These are phyloP conservation scores for Eupeodes latifasciatus DNA, from an alignment of 2,888 invertebrate genomes.

Conservation along the genomic window DNA sequence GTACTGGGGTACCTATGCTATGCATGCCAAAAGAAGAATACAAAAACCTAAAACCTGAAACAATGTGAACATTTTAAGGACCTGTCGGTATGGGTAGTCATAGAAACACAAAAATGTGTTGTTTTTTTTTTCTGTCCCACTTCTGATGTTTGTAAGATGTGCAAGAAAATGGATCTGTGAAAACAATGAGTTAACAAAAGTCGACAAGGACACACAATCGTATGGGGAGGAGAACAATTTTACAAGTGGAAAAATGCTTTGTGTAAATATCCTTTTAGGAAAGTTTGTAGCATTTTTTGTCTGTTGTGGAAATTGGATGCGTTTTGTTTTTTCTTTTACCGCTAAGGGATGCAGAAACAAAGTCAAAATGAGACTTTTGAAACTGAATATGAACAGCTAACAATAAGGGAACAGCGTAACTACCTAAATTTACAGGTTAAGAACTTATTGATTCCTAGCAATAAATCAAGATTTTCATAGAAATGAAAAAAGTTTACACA, in stretches of 20 bases:
- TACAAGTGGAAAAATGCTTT: not conserved
- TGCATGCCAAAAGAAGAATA: not conserved
- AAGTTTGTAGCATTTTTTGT: too few relatives aligned
- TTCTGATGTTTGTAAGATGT: not conserved
- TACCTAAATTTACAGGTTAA: too few relatives aligned
- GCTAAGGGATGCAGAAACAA: too few relatives aligned
- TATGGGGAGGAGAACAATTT: not conserved
- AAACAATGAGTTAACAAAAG: not conserved
- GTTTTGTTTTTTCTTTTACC: too few relatives aligned
- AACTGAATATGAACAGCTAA: too few relatives aligned
- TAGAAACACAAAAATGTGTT: not conserved
- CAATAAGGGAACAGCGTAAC: too few relatives aligned
- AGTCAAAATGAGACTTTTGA: too few relatives aligned
- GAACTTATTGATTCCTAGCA: too few relatives aligned
- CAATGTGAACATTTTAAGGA: slow-evolving; percentile 8
- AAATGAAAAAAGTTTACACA: too few relatives aligned
- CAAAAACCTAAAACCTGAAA: not conserved
- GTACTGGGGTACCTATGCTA: not conserved
- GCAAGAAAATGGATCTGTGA: slow-evolving; percentile 1
- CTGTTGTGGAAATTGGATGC: too few relatives aligned
- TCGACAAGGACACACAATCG: not conserved
- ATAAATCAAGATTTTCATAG: too few relatives aligned
- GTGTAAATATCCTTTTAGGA: too few relatives aligned
- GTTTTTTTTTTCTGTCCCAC: not conserved
- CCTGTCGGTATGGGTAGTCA: not conserved